These are phyloP conservation scores for Narcine bancroftii DNA, from an alignment of 2,113 vertebrate genomes.

Conservation along the genomic window DNA sequence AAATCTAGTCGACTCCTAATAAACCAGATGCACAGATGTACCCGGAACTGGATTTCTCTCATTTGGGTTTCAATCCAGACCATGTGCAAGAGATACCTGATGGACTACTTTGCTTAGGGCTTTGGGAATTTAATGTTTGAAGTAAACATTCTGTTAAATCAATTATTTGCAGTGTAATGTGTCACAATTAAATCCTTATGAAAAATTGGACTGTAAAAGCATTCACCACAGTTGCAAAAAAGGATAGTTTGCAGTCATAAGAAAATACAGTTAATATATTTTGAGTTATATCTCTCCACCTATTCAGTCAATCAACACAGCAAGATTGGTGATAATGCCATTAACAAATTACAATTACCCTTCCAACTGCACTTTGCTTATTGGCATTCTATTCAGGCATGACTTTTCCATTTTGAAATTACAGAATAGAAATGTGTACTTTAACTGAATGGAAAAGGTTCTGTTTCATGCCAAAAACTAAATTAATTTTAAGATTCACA, in stretches of 20 bases:
- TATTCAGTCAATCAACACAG: not conserved
- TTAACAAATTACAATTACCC: not conserved
- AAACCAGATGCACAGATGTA: not conserved
- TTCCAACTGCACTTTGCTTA: not conserved
- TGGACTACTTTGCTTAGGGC: not conserved
- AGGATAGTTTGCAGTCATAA: not conserved
- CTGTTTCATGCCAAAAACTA: too few species aligned
- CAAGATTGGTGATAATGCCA: not conserved
- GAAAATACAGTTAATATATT: not conserved
- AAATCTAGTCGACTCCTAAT: not conserved
- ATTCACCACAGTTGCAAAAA: not conserved
- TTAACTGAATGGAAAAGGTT: too few species aligned
- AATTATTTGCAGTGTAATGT: not conserved
- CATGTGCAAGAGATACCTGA: not conserved
- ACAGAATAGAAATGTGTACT: too few species aligned
- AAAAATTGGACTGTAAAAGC: not conserved
- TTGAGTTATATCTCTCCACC: not conserved
- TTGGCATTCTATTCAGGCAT: too few species aligned
- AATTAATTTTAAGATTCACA: too few species aligned
- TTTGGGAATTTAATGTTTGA: not conserved
- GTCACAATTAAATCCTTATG: not conserved
- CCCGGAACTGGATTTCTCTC: not conserved
- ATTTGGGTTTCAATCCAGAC: not conserved
- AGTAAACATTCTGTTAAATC: not conserved
- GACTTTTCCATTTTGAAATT: too few species aligned